Base-by-base conservation (phyloP, 2,888 invertebrate genomes). In the Orchesellides sinensis region DNA sequence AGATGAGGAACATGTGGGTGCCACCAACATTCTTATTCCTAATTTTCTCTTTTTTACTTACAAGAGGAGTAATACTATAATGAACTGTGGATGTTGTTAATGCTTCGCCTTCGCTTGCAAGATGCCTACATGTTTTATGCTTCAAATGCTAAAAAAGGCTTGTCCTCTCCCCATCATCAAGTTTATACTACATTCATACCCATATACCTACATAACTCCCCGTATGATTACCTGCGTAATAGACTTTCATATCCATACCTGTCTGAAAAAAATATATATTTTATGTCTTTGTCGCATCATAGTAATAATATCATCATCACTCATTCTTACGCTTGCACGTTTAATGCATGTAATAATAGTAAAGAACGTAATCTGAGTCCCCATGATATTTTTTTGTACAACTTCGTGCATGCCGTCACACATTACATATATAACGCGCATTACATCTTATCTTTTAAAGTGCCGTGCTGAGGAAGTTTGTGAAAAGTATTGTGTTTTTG, bases 1-100 rank as follows among this genome's bases (percentile, higher is more conserved):
- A 77, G 75, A 69, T 61, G 85, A 85, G 69, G 83, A 85, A 75
- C 87, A 87, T 86, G 87, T 87, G 84, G 82, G 87, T 87, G 79
- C 80, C 78, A 79, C 75, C 69, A 56, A 72, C 68, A 74, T 47
- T 78, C 29, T 32, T 52, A 27, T 59, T 27, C 21, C 47, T 69
- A n/a, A 78, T 35, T 25, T 23, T 40, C 45, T 61, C 52, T 68
- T 78, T 68, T 73, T 70, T 27, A 6, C 14, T 54, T 29, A 45
- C 21, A n/a, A n/a, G n/a, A n/a, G n/a, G n/a, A n/a, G n/a, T n/a
- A n/a, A n/a, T n/a, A n/a, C n/a, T n/a, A n/a, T n/a, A n/a, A n/a
- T n/a, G n/a, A n/a, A n/a, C n/a, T n/a, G n/a, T 61, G 0, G 17
- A 40, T 49, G 10, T 32, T 6, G 27, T 32, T 27, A 35, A 8